phyloP scores from a whole-genome alignment of 2,797 vertebrate genomes.

The Chrosomus eos region DNA sequence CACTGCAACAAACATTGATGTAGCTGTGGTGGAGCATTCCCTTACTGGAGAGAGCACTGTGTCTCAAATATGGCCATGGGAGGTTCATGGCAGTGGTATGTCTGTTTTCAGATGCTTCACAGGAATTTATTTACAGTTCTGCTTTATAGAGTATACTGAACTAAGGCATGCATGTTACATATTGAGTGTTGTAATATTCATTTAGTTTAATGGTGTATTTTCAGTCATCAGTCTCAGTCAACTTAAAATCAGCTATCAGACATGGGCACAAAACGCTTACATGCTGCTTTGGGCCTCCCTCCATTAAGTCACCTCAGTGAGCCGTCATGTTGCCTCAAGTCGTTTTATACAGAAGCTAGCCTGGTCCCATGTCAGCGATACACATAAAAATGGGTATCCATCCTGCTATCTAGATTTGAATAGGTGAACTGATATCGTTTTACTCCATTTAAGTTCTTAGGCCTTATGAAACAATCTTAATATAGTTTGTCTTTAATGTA shows the following conservation, averaged over 20 bases:
- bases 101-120: slow-evolving; percentile 14
- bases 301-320: not conserved
- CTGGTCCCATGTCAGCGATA: too few species aligned
- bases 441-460: too few species aligned
- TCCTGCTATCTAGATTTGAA: too few species aligned
- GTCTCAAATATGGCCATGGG: slow-evolving; percentile 13
- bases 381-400: too few species aligned
- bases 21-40: slow-evolving; percentile 8
- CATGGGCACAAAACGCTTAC: too few species aligned
- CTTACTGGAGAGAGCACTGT: slow-evolving; percentile 12
- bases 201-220: not conserved
- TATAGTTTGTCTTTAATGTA: slow-evolving; percentile 3
- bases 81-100: slow-evolving; percentile 24
- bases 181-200: too few species aligned
- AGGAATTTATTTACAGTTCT: slow-evolving; percentile 23
- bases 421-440: too few species aligned
- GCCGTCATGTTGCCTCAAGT: not conserved
- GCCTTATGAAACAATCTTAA: too few species aligned
- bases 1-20: not conserved
- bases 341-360: not conserved
- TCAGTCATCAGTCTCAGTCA: not conserved
- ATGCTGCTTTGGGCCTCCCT: not conserved
- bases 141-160: not conserved
- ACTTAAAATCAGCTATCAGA: not conserved
- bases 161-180: not conserved